Conservation (phyloP, 2,888 invertebrate species). For the Brenthis hecate region DNA sequence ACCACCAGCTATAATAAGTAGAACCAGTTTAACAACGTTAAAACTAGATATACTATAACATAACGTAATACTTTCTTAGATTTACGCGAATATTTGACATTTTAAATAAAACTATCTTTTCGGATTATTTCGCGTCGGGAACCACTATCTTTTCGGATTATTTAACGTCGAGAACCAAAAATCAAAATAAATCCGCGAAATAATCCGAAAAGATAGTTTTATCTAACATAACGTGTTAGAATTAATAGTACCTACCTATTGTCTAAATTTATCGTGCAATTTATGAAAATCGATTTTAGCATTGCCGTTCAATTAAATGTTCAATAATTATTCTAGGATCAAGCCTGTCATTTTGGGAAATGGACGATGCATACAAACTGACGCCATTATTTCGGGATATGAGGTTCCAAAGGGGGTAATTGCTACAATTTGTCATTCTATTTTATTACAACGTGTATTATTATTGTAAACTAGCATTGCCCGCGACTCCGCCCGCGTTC, state of each 20-base stretch:
- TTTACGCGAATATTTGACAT: too few relatives aligned
- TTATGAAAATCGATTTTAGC: background rate
- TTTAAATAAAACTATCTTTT: too few relatives aligned
- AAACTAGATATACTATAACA: slow-evolving; percentile 2
- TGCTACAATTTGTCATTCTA: slow-evolving; percentile 1
- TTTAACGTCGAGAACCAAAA: too few relatives aligned
- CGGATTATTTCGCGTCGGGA: too few relatives aligned
- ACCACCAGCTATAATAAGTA: slow-evolving; percentile 4
- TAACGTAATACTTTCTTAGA: too few relatives aligned
- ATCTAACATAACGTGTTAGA: slow-evolving; percentile 1
- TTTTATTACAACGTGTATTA: background rate
- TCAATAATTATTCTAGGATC: slow-evolving; percentile 78
- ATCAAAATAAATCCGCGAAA: too few relatives aligned
- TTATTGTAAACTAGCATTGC: too few relatives aligned
- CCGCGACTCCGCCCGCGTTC: too few relatives aligned
- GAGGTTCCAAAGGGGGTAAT: slow-evolving; percentile 90
- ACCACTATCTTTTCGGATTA: too few relatives aligned
- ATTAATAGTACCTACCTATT: background rate
- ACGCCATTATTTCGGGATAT: slow-evolving; percentile 89
- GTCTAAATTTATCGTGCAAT: background rate
- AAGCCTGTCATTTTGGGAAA: slow-evolving; percentile 92
- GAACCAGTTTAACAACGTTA: slow-evolving; percentile 16
- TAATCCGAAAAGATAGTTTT: too few relatives aligned
- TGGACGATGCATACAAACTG: slow-evolving; percentile 88
- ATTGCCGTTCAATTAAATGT: background rate